These are phyloP conservation scores for Malurus leucopterus DNA, from an alignment of 2,797 vertebrate genomes.

Conservation along the genomic window DNA sequence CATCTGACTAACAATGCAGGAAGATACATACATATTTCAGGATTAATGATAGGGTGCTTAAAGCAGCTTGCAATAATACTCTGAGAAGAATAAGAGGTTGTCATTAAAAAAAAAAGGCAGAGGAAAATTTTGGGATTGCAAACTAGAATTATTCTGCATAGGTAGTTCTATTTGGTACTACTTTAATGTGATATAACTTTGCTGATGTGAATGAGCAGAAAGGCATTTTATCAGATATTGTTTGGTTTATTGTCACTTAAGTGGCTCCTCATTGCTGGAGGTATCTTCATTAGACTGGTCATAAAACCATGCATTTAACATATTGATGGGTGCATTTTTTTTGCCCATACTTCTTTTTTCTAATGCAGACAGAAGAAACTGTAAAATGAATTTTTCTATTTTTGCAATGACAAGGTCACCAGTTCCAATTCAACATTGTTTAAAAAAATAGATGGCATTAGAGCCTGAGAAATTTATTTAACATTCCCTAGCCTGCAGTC, in stretches of 20 bases:
- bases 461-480: constrained; percentile 30
- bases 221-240: neutral
- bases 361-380: neutral
- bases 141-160: constrained; percentile 45
- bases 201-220: neutral
- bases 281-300: neutral
- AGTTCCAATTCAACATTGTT: neutral
- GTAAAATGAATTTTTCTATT: neutral
- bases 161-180: neutral
- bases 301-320: neutral
- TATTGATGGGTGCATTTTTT: neutral
- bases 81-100: constrained; percentile 54
- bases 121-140: constrained; percentile 23
- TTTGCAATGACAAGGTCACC: constrained; percentile 24
- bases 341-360: neutral
- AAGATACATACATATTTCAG: constrained; percentile 54
- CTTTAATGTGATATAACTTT: neutral
- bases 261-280: neutral
- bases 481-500: neutral
- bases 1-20: constrained; percentile 50
- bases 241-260: neutral
- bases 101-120: constrained; percentile 41
- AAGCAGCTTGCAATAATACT: constrained; percentile 34
- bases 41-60: constrained; percentile 62
- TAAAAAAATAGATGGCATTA: constrained; percentile 14